Conservation (phyloP, 2,888 invertebrate species). For the Andrena fulva region DNA sequence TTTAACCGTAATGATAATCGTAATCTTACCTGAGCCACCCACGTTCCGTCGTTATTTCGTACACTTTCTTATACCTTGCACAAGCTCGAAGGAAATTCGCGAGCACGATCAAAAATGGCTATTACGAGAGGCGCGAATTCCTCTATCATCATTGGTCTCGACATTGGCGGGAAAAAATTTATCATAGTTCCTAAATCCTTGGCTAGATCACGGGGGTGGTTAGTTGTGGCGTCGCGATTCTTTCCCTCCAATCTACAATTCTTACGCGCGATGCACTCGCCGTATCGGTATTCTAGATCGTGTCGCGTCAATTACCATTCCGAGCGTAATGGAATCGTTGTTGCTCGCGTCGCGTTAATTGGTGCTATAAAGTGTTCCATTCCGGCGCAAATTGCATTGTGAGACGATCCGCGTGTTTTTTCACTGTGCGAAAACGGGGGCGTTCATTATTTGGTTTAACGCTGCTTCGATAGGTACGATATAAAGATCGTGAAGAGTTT, state of each 20-base stretch:
- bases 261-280: conserved; percentile 9
- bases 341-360: conserved; percentile 17
- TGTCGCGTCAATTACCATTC: conserved; percentile 58
- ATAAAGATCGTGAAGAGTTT: not conserved
- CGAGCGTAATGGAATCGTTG: conserved; percentile 20
- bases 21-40: conserved; percentile 34
- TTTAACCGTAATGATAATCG: conserved; percentile 32
- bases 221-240: not conserved
- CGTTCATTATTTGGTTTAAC: no score
- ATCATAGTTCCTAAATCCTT: conserved; percentile 36
- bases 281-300: conserved; percentile 16
- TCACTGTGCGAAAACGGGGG: no score
- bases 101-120: conserved; percentile 44
- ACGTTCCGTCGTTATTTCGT: conserved; percentile 36
- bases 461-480: no score
- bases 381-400: not conserved
- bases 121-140: conserved; percentile 63
- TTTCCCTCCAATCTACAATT: conserved; percentile 15
- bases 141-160: not conserved
- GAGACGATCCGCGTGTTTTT: no score
- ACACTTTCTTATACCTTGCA: conserved; percentile 41
- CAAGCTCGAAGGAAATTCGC: conserved; percentile 44
- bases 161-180: conserved; percentile 25
- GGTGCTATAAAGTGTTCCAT: conserved; percentile 1
- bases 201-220: conserved; percentile 39